These are phyloP conservation scores for Apteryx owenii DNA, from an alignment of 2,113 vertebrate genomes.

Conservation along the genomic window DNA sequence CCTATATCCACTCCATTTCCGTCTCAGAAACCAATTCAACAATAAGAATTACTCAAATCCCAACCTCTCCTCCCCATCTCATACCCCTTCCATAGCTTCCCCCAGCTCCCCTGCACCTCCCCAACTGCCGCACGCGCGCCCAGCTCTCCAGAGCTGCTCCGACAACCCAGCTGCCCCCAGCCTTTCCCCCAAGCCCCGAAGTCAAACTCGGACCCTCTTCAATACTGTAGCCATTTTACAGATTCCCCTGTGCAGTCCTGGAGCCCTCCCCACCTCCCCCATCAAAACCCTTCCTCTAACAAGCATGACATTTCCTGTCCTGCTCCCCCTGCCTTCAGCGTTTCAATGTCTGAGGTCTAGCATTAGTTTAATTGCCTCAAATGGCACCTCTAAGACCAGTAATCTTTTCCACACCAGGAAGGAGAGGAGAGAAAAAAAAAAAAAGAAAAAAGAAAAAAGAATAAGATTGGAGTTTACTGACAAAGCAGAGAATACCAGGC, in stretches of 20 bases:
- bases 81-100: background rate
- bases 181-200: background rate
- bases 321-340: background rate
- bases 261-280: background rate
- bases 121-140: accelerated
- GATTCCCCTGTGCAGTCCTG: background rate
- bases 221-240: background rate
- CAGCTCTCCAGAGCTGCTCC: background rate
- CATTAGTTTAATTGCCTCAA: background rate
- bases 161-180: background rate
- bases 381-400: background rate
- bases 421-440: accelerated
- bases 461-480: background rate
- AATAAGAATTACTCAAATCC: accelerated
- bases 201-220: accelerated
- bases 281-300: background rate
- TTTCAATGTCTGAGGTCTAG: background rate
- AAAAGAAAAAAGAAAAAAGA: background rate
- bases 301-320: background rate
- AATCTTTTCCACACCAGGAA: background rate
- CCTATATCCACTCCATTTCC: background rate
- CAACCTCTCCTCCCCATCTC: background rate
- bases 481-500: background rate
- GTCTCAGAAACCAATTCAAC: background rate
- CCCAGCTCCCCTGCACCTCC: background rate